Conservation (phyloP, 2,888 invertebrate species). For the Nomada goodeniana region DNA sequence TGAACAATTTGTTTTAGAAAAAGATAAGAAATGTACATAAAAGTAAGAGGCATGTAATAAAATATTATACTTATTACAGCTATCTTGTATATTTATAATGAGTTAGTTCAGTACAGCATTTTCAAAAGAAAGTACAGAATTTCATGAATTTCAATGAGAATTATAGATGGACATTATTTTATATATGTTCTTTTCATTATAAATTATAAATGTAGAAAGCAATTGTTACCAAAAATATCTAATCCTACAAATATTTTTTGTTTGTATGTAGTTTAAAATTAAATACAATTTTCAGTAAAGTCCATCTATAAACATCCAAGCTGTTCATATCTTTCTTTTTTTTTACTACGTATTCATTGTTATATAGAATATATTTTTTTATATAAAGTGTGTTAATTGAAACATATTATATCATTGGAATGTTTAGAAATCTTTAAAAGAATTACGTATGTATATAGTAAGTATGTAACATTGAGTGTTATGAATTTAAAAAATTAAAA, state of each 20-base stretch:
- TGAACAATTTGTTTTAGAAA: not conserved
- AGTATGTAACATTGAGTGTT: constrained; percentile 3
- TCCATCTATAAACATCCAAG: not conserved
- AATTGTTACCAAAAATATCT: constrained; percentile 22
- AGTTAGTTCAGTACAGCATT: constrained; percentile 13
- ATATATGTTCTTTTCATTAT: constrained; percentile 14
- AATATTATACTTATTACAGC: constrained; percentile 7
- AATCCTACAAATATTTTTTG: constrained; percentile 26
- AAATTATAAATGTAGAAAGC: constrained; percentile 8
- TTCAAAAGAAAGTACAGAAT: not conserved
- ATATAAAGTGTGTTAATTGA: constrained; percentile 10
- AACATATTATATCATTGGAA: constrained; percentile 1
- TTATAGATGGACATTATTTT: constrained; percentile 9
- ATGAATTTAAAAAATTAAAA: not conserved
- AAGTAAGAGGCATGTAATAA: not conserved
- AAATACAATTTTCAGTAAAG: not conserved
- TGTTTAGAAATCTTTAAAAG: not conserved
- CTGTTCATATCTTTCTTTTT: not conserved
- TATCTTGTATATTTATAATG: constrained; percentile 10
- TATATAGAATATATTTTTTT: constrained; percentile 15
- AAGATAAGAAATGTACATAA: not conserved
- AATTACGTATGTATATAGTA: constrained; percentile 8
- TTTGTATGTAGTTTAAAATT: constrained; percentile 6
- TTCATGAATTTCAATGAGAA: constrained; percentile 5
- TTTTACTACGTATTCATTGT: constrained; percentile 5